A percentile compares a stretch with the other conserved stretches of the same genome.
Evolutionary conservation across 2,797 vertebrate genomes (phyloP).

Genomic region (Phylloscopus collybita): DNA sequence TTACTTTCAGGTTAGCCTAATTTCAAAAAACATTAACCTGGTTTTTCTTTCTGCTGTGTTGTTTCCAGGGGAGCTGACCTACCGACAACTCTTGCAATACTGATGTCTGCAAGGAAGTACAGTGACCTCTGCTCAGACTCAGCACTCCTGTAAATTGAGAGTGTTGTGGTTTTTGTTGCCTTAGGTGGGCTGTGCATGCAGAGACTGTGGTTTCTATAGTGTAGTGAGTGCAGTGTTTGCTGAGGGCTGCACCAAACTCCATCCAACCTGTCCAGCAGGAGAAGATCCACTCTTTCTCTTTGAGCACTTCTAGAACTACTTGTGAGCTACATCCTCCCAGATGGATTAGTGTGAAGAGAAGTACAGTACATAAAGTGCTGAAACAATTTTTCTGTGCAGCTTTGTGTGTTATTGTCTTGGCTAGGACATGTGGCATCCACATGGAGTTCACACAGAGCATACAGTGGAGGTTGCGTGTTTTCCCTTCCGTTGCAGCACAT

Average conservation of each 20-base stretch:
- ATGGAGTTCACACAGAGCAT: neutral
- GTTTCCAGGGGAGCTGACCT: neutral
- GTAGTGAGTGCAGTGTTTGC: neutral
- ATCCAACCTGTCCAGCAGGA: neutral
- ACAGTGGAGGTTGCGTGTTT: fast-evolving
- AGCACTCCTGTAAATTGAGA: neutral
- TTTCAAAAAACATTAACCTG: neutral
- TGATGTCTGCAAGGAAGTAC: neutral
- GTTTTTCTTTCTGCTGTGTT: neutral
- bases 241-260: neutral
- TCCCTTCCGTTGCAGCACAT: neutral
- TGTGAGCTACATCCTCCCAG: neutral
- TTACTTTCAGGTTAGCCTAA: neutral
- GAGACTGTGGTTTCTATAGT: neutral
- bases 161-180: neutral
- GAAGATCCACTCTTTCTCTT: neutral
- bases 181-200: neutral
- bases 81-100: neutral
- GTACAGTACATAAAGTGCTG: neutral
- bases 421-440: neutral
- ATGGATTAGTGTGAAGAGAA: neutral
- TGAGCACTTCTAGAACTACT: neutral
- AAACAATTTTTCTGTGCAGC: neutral
- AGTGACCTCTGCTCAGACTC: neutral
- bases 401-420: neutral